Evolutionary conservation across 1,140 invertebrate genomes (phyloP).

Genomic region (Procambarus clarkii): DNA sequence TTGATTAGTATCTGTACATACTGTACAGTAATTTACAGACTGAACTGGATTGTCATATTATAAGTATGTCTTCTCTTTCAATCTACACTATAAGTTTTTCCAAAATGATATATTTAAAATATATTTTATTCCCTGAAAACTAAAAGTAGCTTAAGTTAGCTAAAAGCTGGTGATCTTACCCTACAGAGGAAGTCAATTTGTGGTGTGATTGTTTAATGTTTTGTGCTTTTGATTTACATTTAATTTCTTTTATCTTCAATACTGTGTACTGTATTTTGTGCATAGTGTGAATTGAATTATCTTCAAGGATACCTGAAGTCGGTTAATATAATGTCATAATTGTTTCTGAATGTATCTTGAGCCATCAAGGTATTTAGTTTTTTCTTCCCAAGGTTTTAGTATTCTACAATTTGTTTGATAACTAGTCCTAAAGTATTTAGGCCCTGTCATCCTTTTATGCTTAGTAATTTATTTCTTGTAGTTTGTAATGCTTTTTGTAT

Average conservation of each 20-base stretch:
- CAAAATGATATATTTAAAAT: too few species aligned
- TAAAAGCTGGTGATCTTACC: too few species aligned
- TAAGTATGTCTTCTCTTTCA: too few species aligned
- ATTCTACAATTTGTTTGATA: background rate
- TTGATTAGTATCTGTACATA: too few species aligned
- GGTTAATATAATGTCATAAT: background rate
- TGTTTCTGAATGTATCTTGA: background rate
- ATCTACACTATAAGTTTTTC: too few species aligned
- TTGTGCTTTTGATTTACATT: background rate
- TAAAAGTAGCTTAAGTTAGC: too few species aligned
- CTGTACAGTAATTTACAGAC: too few species aligned
- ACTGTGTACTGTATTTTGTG: background rate
- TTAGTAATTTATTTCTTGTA: conserved; percentile 33
- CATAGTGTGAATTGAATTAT: background rate
- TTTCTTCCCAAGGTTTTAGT: background rate
- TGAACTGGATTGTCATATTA: too few species aligned
- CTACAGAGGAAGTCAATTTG: background rate
- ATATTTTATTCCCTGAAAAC: too few species aligned
- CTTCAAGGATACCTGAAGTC: background rate
- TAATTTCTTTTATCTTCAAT: background rate
- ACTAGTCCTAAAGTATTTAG: background rate
- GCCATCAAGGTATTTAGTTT: background rate
- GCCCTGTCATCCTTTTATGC: background rate
- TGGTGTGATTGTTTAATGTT: conserved; percentile 1
- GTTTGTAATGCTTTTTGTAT: conserved; percentile 26